Evolutionary conservation across 2,888 invertebrate species (phyloP), one percentile per base, ranked within the genome.

Genomic region (Anthophora plumipes): DNA sequence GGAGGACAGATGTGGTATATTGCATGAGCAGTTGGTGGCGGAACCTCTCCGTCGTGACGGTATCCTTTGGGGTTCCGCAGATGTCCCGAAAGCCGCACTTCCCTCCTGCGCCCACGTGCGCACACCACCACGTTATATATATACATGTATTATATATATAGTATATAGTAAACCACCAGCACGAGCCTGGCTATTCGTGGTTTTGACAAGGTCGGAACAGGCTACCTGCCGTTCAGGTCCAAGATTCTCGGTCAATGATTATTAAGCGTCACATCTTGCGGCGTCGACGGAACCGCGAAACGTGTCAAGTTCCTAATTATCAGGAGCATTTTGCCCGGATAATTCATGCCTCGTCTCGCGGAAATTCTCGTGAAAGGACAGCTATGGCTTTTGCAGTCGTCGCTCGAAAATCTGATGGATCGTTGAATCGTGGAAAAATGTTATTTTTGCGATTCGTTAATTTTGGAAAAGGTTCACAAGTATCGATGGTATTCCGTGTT

Each of bases 121-220:
- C 20, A 17, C 31, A 31, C 31, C 31, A 31, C 31, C 31, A 31
- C 22, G 43, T 50, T 52, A 39, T 39, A 37, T 20, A 50, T 25
- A n/a, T n/a, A n/a, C n/a, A n/a, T n/a, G n/a, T n/a, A n/a, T n/a
- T n/a, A 9, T 50, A 20, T 22, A 55, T 20, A 83, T 60, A 68
- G 69, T 83, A 77, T 77, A 84, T 60, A 77, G 60, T 69, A 50
- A 71, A 82, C 76, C 85, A 48, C 84, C 63, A 68, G 43, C 55
- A 50, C 48, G 82, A 54, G 85, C 84, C 87, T 88, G 87, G 82
- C 84, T 85, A 85, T 87, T 89, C 86, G 90, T 85, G 90, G 88
- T 88, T 90, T 87, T 87, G 89, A 91, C 91, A 91, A 91, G 89
- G 82, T 88, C 82, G 84, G 82, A 82, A 83, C 76, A 76, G 80